Conservation (phyloP, 2,113 vertebrate species). For the Tyrannus savana region DNA sequence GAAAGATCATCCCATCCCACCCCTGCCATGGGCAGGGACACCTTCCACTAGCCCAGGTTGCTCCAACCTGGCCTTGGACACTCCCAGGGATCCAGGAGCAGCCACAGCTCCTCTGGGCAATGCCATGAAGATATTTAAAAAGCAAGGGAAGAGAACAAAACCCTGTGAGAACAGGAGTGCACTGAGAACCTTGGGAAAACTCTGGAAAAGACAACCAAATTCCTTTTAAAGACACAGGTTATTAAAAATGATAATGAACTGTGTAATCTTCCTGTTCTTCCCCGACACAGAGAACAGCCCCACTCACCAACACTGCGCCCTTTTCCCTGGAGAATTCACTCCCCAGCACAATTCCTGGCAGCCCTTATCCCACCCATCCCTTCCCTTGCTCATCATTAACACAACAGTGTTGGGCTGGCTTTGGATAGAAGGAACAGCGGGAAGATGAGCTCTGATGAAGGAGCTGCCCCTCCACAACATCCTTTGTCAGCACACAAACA, state of each 20-base stretch:
- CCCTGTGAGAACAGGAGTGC: neutral
- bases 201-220: neutral
- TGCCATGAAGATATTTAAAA: neutral
- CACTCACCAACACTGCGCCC: no score
- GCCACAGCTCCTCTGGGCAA: neutral
- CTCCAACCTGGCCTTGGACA: neutral
- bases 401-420: no score
- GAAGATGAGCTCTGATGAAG: neutral
- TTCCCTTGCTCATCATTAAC: neutral
- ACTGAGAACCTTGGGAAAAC: neutral
- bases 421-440: no score
- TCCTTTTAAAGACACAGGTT: neutral
- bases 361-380: neutral
- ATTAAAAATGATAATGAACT: neutral
- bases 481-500: neutral
- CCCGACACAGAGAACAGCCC: neutral
- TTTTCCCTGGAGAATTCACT: neutral
- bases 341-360: neutral
- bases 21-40: neutral
- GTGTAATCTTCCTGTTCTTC: neutral
- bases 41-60: rapidly evolving
- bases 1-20: neutral
- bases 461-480: neutral
- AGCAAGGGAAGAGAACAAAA: neutral
- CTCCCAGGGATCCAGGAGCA: neutral